Evolutionary conservation across 2,113 vertebrate species (phyloP), one percentile per base, ranked within the genome.

Genomic region (Myotis brandtii): DNA sequence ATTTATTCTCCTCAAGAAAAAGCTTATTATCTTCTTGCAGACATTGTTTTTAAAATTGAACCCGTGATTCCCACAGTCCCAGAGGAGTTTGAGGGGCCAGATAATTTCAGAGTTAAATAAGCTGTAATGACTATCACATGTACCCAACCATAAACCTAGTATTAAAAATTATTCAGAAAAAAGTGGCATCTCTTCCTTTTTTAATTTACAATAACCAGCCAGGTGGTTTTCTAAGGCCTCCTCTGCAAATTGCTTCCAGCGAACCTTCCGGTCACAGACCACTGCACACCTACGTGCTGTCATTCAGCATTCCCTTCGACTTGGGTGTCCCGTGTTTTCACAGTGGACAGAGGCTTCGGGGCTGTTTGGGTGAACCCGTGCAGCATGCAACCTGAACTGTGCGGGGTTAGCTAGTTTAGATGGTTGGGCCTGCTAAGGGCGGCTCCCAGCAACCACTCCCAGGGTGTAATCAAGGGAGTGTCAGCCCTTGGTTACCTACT

Each of bases 101-200:
- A 98, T 98, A 98, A 99, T 98, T 98, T 98, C 98, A 98, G 98
- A 98, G 98, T 98, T 98, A 99, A 99, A 99, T 98, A 98, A 98
- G 98, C 98, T 98, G 94, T 99, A 99, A 99, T 99, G 98, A 98
- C 98, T 99, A 98, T 99, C 99, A 99, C 89, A 99, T 99, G 99
- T 98, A 98, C 96, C 98, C 97, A 98, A 97, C 90, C 97, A 98
- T 98, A 98, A 98, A 98, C 98, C 97, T 97, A 97, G 97, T 97
- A 98, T 99, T 98, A 98, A 98, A 98, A 98, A 98, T 98, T 98
- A 97, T 98, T 97, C 85, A 91, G 89, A 76, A 91, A 96, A 48
- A 98, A 98, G 98, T 98, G 98, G 98, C 98, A 99, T 99, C 98
- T 98, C 98, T 99, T 98, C 98, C 98, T 98, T 98, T 98, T 98